phyloP scores from a whole-genome alignment of 2,113 vertebrate genomes.

The Eulemur rufifrons region DNA sequence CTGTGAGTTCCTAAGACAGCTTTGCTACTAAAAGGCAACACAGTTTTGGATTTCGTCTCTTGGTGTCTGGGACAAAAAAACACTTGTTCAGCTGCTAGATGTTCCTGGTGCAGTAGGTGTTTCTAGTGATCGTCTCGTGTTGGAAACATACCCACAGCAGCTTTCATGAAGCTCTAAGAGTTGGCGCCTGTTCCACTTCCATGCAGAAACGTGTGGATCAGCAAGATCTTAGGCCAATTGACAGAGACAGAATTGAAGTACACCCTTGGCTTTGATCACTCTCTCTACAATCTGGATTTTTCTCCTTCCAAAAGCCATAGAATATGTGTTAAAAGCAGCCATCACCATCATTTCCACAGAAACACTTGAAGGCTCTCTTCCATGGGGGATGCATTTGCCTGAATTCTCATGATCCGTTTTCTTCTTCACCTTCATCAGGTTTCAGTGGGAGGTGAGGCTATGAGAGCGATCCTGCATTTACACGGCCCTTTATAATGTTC shows the following conservation, averaged over 20 bases:
- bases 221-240: conserved; percentile 45
- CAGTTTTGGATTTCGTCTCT: conserved; percentile 46
- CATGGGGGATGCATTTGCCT: neutral
- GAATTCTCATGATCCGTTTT: neutral
- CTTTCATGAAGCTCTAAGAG: neutral
- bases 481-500: neutral
- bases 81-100: conserved; percentile 26
- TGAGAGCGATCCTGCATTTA: neutral
- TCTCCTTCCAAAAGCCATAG: conserved; percentile 30
- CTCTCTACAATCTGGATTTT: conserved; percentile 46
- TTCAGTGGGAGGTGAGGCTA: neutral
- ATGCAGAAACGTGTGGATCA: neutral
- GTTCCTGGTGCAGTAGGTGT: neutral
- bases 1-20: neutral
- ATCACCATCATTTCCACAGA: neutral
- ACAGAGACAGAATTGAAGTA: neutral
- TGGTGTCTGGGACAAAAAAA: conserved; percentile 57
- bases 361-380: neutral
- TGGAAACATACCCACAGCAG: conserved; percentile 55
- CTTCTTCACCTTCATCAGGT: neutral
- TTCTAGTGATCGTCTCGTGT: neutral
- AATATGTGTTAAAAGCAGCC: conserved; percentile 27
- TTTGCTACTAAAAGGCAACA: conserved; percentile 48
- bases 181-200: conserved; percentile 14
- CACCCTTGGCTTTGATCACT: neutral